phyloP scores from a whole-genome alignment of 2,113 vertebrate species.

The Ursus arctos region DNA sequence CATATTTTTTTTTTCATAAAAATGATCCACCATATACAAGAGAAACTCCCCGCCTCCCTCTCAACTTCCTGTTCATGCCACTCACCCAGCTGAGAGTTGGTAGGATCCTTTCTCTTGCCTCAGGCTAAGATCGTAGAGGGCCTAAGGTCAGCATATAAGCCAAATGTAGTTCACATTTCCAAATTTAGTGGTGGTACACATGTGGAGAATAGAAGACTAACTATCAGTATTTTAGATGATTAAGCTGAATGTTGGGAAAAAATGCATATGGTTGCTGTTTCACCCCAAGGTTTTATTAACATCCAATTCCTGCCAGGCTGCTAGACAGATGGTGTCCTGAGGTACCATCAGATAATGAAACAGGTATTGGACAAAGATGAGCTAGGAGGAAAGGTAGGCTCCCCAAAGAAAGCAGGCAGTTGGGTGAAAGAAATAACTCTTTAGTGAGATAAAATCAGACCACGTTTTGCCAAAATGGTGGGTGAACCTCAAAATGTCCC shows the following conservation, averaged over 20 bases:
- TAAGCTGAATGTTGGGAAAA: not conserved
- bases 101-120: not conserved
- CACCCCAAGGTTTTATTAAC: not conserved
- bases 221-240: slow-evolving; percentile 14
- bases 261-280: not conserved
- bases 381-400: not conserved
- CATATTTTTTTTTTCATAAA: slow-evolving; percentile 39
- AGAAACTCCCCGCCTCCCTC: not conserved
- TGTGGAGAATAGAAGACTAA: not conserved
- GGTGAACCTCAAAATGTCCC: not conserved
- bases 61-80: not conserved
- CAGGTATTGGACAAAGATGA: not conserved
- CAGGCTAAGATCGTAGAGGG: not conserved
- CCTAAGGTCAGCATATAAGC: not conserved
- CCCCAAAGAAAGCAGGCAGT: not conserved
- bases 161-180: not conserved
- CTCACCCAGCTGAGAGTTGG: not conserved
- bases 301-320: not conserved
- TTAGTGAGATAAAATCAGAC: not conserved
- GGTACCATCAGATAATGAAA: not conserved
- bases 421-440: slow-evolving; percentile 11
- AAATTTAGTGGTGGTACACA: not conserved
- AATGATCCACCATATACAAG: not conserved
- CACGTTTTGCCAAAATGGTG: slow-evolving; percentile 20
- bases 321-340: not conserved